phyloP scores from a whole-genome alignment of 2,113 vertebrate genomes.

The Lagopus leucura region DNA sequence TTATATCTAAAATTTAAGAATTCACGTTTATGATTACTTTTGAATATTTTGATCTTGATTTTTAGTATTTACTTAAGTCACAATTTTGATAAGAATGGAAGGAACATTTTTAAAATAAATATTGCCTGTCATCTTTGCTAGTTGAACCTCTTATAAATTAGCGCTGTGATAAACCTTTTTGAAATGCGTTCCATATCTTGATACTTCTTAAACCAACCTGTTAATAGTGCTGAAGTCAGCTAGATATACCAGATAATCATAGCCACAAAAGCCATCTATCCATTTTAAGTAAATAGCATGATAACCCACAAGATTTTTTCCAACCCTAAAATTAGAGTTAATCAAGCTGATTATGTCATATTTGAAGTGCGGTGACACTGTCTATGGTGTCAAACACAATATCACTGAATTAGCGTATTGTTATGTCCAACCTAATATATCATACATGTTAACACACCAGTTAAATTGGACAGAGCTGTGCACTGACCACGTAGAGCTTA shows the following conservation, averaged over 20 bases:
- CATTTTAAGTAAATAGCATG: background rate
- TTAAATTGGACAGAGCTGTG: background rate
- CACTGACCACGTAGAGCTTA: background rate
- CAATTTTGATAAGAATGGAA: background rate
- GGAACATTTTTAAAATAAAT: background rate
- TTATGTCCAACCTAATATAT: background rate
- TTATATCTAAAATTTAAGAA: background rate
- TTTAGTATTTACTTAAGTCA: background rate
- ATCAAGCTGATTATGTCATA: background rate
- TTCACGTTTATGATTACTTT: background rate
- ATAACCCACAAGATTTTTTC: background rate
- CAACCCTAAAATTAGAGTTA: background rate
- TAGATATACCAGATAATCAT: conserved; percentile 1
- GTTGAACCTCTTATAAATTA: conserved; percentile 30
- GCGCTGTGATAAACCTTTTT: background rate
- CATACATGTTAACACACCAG: background rate
- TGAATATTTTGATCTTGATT: background rate
- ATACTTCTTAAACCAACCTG: background rate
- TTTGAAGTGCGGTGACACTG: background rate
- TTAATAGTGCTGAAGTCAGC: conserved; percentile 20
- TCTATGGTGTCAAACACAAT: background rate
- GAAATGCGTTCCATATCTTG: background rate
- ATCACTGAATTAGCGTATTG: background rate
- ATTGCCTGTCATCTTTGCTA: conserved; percentile 23
- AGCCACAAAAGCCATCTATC: background rate